Base-by-base conservation (phyloP, 2,888 invertebrate species). In the Beris morrisii region DNA sequence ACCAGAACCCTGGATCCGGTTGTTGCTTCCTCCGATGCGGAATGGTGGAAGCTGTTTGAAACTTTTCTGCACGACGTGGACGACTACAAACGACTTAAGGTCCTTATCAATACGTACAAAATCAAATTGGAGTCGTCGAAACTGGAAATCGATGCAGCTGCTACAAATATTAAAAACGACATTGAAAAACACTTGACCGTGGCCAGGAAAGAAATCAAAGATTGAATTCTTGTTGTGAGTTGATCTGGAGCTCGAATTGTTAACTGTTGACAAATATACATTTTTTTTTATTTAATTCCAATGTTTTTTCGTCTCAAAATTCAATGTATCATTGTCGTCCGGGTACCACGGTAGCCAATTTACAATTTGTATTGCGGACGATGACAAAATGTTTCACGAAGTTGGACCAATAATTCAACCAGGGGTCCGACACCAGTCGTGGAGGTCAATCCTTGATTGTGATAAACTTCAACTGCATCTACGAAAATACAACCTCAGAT, bases 1-100 rank as follows among this genome's bases (percentile, higher is more conserved):
- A 67, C 67, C 12, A 69, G 66, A 52, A 64, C 4, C 11, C 22
- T 64, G 13, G 63, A 69, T 64, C 22, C 31, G 52, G 13, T 31
- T 7, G 59, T 57, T 5, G 57, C 45, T 5, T 12, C 12, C 1
- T 15, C 55, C 4, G 69, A 75, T 1, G 67, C 73, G 0, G 74
- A 75, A 0, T 79, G 80, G 79, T 80, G 80, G 80, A 73, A 75
- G 46, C 68, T 74, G 0, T 80, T 80, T 58, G 79, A 80, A 65
- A 74, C 74, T 28, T 79, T 79, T 58, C 74, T 79, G 3, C 73
- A 72, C 11, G 79, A 79, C 69, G 72, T 77, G 0, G 72, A 75
- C 4, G 74, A 75, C 58, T 69, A 80, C 13, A 72, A 72, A 30
- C 70, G 69, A n/a, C 71, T 78, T 55, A 72, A 74, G 56, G 73